Conservation (phyloP, 2,888 invertebrate species). For the Macaria liturata region DNA sequence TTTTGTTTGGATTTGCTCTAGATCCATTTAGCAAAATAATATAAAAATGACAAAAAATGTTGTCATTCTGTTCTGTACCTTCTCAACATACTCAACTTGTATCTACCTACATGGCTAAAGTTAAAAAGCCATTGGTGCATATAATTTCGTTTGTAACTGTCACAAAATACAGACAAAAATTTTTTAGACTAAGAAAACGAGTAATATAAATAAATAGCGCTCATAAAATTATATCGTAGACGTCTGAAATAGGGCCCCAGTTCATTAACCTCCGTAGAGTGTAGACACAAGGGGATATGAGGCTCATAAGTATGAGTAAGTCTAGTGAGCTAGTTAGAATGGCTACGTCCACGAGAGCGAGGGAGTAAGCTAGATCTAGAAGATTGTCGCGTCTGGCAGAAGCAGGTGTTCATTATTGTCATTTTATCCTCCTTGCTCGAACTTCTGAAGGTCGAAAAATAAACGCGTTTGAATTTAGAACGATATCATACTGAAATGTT, state of each 20-base stretch:
- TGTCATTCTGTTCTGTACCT: too few species aligned
- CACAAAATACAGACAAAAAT: too few species aligned
- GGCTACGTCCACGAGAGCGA: conserved; percentile 35
- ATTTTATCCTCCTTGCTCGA: conserved; percentile 64
- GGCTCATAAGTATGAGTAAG: conserved; percentile 16
- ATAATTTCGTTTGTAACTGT: too few species aligned
- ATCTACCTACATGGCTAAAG: too few species aligned
- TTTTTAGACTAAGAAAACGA: too few species aligned
- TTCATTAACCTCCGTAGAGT: conserved; percentile 70
- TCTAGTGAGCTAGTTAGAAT: conserved; percentile 18
- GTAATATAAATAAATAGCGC: too few species aligned
- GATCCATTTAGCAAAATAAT: too few species aligned
- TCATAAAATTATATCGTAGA: not conserved
- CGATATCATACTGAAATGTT: conserved; percentile 20
- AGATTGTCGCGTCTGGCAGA: conserved; percentile 69
- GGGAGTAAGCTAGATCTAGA: conserved; percentile 49
- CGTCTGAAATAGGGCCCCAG: conserved; percentile 36
- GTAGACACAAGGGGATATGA: conserved; percentile 40
- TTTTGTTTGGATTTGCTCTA: too few species aligned
- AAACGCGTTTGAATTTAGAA: conserved; percentile 32
- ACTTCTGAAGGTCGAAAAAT: conserved; percentile 80
- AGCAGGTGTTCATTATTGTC: conserved; percentile 76
- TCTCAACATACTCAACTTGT: too few species aligned
- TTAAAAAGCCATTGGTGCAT: too few species aligned
- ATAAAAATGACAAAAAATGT: too few species aligned